A percentile compares a stretch with the other conserved stretches of the same genome.
Conservation (phyloP, 2,888 invertebrate genomes). For the Cheilosia soror region DNA sequence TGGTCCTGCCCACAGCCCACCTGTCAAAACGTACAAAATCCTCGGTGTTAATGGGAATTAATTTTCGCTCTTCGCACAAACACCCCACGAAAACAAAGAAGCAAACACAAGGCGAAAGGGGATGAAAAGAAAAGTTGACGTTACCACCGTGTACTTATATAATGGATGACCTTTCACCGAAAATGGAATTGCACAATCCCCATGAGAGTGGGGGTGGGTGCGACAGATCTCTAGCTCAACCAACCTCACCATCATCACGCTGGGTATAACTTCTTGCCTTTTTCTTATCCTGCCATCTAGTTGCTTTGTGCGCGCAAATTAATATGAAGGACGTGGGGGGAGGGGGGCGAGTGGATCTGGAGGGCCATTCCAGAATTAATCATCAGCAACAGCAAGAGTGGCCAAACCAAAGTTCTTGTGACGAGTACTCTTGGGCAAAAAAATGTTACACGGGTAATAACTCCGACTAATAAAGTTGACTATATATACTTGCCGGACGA, state of each 20-base stretch:
- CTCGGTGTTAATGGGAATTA: slow-evolving; percentile 65
- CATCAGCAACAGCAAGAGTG: slow-evolving; percentile 32
- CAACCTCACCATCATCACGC: not conserved
- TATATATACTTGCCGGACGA: slow-evolving; percentile 7
- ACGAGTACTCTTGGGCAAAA: slow-evolving; percentile 12
- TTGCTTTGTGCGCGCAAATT: slow-evolving; percentile 15
- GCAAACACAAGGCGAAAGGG: slow-evolving; percentile 22
- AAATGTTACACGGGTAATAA: slow-evolving; percentile 45
- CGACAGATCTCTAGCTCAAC: not conserved
- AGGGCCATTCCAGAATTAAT: slow-evolving; percentile 43
- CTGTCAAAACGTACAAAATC: slow-evolving; percentile 56
- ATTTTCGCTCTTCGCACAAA: slow-evolving; percentile 56
- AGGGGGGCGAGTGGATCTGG: slow-evolving; percentile 21
- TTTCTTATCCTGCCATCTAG: slow-evolving; percentile 26
- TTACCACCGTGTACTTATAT: slow-evolving; percentile 1
- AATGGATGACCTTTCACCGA: slow-evolving; percentile 65
- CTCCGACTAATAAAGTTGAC: slow-evolving; percentile 35
- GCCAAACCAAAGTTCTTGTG: slow-evolving; percentile 35
- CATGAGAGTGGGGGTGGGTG: not conserved
- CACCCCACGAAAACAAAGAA: slow-evolving; percentile 45
- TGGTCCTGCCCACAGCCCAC: slow-evolving; percentile 27
- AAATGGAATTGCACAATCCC: slow-evolving; percentile 53
- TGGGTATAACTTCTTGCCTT: slow-evolving; percentile 24
- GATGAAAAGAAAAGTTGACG: slow-evolving; percentile 31
- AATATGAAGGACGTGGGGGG: not conserved